Evolutionary conservation across 2,888 invertebrate species (phyloP), one percentile per base, ranked within the genome.

Genomic region (Drosophila kambysellisi): DNA sequence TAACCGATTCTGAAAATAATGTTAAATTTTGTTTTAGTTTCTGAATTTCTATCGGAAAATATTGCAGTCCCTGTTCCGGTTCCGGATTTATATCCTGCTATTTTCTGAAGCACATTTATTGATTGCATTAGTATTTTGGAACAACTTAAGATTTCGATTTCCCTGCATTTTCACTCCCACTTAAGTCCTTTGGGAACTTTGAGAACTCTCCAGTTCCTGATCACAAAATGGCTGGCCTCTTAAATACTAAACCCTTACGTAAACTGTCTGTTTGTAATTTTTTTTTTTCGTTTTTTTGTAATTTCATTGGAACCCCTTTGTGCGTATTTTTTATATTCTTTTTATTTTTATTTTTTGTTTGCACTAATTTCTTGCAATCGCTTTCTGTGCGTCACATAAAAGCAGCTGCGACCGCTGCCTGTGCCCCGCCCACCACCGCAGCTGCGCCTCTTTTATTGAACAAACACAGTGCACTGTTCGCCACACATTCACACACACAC

Each of bases 401-500:
- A 39, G 39, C 72, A 57, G 70, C 53, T 52, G 58, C 63, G 57
- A 29, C 60, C 48, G 70, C 33, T 59, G 56, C 32, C 29, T 35
- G 17, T 15, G 32, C n/a, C n/a, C 41, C n/a, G n/a, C 41, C 41
- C 20, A 9, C 15, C 50, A n/a, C 30, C 53, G n/a, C n/a, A 11
- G 25, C 52, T 62, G 11, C 30, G 32, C 33, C 20, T n/a, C 41
- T 43, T 35, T 37, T 32, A 35, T 30, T 25, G 41, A 30, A 51
- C 79, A 78, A 79, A 67, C 64, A 68, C 52, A 58, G 61, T 81
- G 73, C 78, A 68, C 48, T 76, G 73, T 81, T 67, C 64, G 50
- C 32, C 43, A 20, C 50, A 50, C 54, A 70, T 41, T 52, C 20
- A 56, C 30, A 63, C 29, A 46, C 41, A 30, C 30, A 46, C 46